Conservation (phyloP, 1,140 invertebrate genomes). For the Drosophila equinoxialis region DNA sequence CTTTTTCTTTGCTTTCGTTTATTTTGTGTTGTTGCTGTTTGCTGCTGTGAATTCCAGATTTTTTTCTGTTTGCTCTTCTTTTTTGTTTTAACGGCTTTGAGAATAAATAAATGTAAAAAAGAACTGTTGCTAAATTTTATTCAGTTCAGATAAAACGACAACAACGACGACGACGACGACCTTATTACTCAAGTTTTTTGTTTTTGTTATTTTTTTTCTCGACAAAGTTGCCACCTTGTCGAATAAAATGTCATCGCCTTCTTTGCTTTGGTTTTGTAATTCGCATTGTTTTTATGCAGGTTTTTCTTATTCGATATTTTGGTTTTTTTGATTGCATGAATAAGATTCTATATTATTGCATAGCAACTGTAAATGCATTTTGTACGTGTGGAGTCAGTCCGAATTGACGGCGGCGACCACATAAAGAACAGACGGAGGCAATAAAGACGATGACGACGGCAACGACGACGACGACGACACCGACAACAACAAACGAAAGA, state of each 20-base stretch:
- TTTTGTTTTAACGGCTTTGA: slow-evolving; percentile 28
- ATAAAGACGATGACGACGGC: slow-evolving; percentile 14
- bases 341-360: slow-evolving; percentile 26
- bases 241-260: slow-evolving; percentile 38
- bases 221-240: slow-evolving; percentile 43
- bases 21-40: slow-evolving; percentile 32
- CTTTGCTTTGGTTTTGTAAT: slow-evolving; percentile 40
- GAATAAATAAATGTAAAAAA: slow-evolving; percentile 5
- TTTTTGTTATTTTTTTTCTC: slow-evolving; percentile 7
- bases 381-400: slow-evolving; percentile 23
- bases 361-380: slow-evolving; percentile 26
- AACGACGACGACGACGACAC: slow-evolving; percentile 17
- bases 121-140: slow-evolving; percentile 12
- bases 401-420: not conserved
- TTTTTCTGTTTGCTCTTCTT: slow-evolving; percentile 42
- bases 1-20: slow-evolving; percentile 45
- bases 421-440: slow-evolving; percentile 18
- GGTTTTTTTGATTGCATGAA: slow-evolving; percentile 6
- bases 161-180: slow-evolving; percentile 6
- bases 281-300: slow-evolving; percentile 47
- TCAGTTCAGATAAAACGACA: slow-evolving; percentile 43
- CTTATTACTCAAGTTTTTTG: slow-evolving; percentile 7
- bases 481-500: slow-evolving; percentile 24
- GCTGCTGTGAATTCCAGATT: slow-evolving; percentile 51
- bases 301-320: slow-evolving; percentile 13